A percentile compares a stretch with the other conserved stretches of the same genome.
phyloP scores from a whole-genome alignment of 2,797 vertebrate species.

The Vespertilio murinus region DNA sequence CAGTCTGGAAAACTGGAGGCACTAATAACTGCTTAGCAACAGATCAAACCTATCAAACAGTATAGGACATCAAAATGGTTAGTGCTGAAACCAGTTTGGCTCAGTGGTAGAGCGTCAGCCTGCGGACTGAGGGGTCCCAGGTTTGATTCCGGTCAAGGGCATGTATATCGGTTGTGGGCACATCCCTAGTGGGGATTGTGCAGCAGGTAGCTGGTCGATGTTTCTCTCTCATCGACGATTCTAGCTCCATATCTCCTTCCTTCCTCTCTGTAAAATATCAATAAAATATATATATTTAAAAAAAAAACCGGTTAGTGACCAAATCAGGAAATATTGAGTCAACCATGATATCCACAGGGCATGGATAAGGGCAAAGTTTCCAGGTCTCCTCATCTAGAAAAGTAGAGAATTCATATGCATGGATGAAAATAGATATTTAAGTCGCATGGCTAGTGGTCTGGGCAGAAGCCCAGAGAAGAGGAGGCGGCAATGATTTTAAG shows the following conservation, averaged over 20 bases:
- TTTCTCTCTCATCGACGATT: too few species aligned
- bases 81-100: too few species aligned
- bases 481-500: background rate
- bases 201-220: too few species aligned
- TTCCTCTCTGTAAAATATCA: too few species aligned
- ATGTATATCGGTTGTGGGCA: too few species aligned
- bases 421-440: background rate
- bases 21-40: background rate
- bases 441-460: background rate
- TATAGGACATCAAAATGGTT: background rate
- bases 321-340: background rate
- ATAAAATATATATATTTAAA: too few species aligned
- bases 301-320: background rate
- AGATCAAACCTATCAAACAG: background rate
- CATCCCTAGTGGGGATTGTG: too few species aligned
- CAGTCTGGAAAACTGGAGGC: background rate
- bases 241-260: too few species aligned
- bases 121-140: too few species aligned
- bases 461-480: background rate
- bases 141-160: too few species aligned
- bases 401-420: background rate
- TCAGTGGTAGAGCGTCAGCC: too few species aligned
- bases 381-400: background rate
- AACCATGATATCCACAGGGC: background rate
- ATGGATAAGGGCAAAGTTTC: background rate